Conservation (phyloP, 2,888 invertebrate genomes). For the Synergus laeviventris region DNA sequence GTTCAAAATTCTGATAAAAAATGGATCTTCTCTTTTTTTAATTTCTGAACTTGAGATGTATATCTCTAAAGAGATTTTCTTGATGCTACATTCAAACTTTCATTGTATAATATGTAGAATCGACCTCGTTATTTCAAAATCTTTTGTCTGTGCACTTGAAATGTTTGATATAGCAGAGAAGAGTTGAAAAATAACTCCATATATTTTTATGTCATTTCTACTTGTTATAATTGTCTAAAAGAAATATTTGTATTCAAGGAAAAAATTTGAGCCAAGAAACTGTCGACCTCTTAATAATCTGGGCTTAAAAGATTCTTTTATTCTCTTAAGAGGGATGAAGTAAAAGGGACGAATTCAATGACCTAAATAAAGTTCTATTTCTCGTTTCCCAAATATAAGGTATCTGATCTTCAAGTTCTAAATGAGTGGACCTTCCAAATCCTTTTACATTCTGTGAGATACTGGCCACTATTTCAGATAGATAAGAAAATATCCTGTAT, state of each 20-base stretch:
- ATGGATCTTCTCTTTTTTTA: too few relatives aligned
- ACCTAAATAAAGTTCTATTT: background rate
- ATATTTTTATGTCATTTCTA: background rate
- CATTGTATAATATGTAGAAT: background rate
- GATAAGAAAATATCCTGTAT: conserved; percentile 5
- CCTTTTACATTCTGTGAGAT: conserved; percentile 1
- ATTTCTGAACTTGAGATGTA: background rate
- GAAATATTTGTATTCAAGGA: too few relatives aligned
- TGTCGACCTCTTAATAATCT: background rate
- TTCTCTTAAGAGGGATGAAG: background rate
- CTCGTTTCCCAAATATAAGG: background rate
- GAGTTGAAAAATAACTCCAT: background rate
- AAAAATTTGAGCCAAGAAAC: too few relatives aligned
- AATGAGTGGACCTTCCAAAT: background rate
- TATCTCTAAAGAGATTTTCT: background rate
- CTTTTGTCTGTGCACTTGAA: background rate
- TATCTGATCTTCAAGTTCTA: background rate
- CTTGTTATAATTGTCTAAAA: too few relatives aligned
- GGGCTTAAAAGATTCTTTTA: background rate
- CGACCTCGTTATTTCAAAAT: background rate
- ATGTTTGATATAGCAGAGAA: background rate
- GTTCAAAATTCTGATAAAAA: too few relatives aligned
- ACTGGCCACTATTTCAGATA: background rate
- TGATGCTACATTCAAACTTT: background rate
- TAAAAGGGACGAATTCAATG: background rate